Evolutionary conservation across 1,140 invertebrate species (phyloP).

Genomic region (Drosophila fuyamai): DNA sequence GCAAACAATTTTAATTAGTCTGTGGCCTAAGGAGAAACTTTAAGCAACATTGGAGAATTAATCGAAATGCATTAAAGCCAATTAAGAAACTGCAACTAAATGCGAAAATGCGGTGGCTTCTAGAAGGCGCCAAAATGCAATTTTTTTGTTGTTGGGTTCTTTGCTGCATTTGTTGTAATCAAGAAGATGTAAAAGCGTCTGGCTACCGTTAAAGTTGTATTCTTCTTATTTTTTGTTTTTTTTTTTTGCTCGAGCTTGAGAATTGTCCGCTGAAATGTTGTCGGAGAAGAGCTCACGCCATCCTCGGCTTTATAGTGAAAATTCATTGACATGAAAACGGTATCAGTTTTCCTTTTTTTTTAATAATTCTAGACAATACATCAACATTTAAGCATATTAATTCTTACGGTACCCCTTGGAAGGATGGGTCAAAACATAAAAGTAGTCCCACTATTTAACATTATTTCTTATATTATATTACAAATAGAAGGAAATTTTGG

Average conservation of each 20-base stretch:
- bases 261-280: not conserved
- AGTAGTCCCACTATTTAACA: no score
- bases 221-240: not conserved
- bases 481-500: no score
- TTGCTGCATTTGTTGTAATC: constrained; percentile 49
- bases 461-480: no score
- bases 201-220: constrained; percentile 15
- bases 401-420: no score
- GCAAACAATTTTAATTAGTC: constrained; percentile 79
- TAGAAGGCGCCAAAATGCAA: constrained; percentile 26
- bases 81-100: constrained; percentile 51
- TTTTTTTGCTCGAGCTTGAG: not conserved
- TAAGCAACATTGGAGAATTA: constrained; percentile 69
- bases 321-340: no score
- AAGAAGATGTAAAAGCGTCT: constrained; percentile 32
- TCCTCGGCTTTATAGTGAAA: not conserved
- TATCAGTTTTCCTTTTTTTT: no score
- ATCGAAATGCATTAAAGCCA: constrained; percentile 75
- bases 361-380: no score
- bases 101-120: constrained; percentile 7
- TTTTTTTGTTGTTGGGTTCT: not conserved
- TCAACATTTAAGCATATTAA: no score
- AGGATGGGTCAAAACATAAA: no score
- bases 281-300: not conserved
- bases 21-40: constrained; percentile 48